A percentile compares a stretch with the other conserved stretches of the same genome.
phyloP scores from a whole-genome alignment of 2,888 invertebrate genomes.

The Hecatera dysodea region DNA sequence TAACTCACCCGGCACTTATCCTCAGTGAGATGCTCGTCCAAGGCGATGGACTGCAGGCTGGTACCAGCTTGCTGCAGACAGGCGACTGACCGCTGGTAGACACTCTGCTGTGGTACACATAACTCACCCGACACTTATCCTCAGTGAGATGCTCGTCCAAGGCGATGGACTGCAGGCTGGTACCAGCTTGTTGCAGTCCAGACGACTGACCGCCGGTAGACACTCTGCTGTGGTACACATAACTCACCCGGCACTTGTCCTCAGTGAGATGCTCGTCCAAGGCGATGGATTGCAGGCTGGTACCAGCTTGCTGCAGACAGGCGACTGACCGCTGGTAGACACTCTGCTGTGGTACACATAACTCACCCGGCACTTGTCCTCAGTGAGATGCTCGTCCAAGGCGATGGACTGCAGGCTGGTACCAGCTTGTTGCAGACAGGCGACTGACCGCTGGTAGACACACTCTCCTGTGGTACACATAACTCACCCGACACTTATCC shows the following conservation, averaged over 20 bases:
- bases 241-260: conserved; percentile 84
- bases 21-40: too few relatives aligned
- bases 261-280: too few relatives aligned
- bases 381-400: conserved; percentile 89
- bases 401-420: conserved; percentile 97
- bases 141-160: conserved; percentile 94
- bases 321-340: too few relatives aligned
- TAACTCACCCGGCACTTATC: conserved; percentile 84
- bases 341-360: too few relatives aligned
- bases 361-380: too few relatives aligned
- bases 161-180: conserved; percentile 98
- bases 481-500: conserved; percentile 84
- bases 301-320: too few relatives aligned
- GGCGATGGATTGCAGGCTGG: too few relatives aligned
- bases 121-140: conserved; percentile 84
- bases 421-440: conserved; percentile 97
- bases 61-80: too few relatives aligned
- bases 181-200: conserved; percentile 97
- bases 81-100: too few relatives aligned
- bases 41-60: too few relatives aligned
- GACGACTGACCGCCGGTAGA: conserved; percentile 96
- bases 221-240: conserved; percentile 93
- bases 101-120: too few relatives aligned
- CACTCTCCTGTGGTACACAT: conserved; percentile 93
- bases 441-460: conserved; percentile 97